Evolutionary conservation across 1,140 invertebrate genomes (phyloP).

Genomic region (Trichonephila clavipes): DNA sequence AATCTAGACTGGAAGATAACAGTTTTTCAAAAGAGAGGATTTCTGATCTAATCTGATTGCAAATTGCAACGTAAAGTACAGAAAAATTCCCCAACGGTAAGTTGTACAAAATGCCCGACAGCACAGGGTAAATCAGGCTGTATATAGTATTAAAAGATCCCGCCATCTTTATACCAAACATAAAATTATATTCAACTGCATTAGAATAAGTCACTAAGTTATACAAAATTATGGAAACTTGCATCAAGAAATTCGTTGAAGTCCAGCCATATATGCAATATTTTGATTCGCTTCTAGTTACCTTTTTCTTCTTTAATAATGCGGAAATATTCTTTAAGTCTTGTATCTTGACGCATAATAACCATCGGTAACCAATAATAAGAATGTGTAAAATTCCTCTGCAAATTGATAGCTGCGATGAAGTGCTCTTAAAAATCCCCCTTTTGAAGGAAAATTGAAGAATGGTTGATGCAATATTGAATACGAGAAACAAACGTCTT

Average conservation of each 20-base stretch:
- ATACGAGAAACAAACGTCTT: background rate
- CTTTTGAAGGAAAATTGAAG: background rate
- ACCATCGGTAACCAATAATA: background rate
- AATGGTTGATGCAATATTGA: background rate
- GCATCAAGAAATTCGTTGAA: background rate
- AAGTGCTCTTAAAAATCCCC: background rate
- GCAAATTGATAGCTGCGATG: background rate
- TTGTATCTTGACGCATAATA: background rate
- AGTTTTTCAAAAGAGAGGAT: background rate
- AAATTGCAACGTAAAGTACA: background rate
- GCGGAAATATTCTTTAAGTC: background rate
- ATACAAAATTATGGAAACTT: background rate
- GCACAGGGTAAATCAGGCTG: background rate
- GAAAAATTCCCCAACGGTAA: background rate
- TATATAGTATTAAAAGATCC: background rate
- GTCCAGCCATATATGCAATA: background rate
- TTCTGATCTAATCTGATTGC: background rate
- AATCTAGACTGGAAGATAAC: background rate
- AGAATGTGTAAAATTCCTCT: too few species aligned
- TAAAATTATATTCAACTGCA: background rate
- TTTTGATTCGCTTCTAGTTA: background rate
- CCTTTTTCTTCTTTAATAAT: background rate
- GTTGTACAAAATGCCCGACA: background rate
- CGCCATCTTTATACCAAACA: background rate
- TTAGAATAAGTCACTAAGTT: background rate